These are phyloP conservation scores for Dryobotodes eremita DNA, from an alignment of 2,888 invertebrate species.

Conservation along the genomic window DNA sequence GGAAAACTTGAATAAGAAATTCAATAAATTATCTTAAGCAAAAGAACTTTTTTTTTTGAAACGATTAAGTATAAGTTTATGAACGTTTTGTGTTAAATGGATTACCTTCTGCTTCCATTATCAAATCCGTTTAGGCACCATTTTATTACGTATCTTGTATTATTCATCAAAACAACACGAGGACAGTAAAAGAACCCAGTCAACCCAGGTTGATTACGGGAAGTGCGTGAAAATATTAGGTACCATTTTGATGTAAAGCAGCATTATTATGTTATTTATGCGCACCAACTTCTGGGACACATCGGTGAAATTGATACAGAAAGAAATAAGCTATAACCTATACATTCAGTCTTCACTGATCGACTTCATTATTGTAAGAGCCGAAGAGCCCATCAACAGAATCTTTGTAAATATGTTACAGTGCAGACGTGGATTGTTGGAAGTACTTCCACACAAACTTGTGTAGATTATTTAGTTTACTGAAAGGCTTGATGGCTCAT, in stretches of 20 bases:
- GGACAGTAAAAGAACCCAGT: background rate
- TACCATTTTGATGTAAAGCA: background rate
- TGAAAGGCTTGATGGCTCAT: constrained; percentile 54
- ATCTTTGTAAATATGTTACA: constrained; percentile 20
- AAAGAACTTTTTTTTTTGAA: constrained; percentile 7
- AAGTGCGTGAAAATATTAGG: background rate
- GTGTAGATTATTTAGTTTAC: constrained; percentile 58
- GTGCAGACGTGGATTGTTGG: background rate
- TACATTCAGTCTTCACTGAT: background rate
- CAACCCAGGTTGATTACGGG: background rate
- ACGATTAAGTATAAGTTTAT: constrained; percentile 8
- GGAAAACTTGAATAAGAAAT: background rate
- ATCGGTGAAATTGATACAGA: background rate
- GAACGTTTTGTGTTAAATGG: background rate
- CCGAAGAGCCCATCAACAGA: background rate
- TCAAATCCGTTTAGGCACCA: background rate
- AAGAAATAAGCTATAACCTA: background rate
- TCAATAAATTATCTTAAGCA: constrained; percentile 3
- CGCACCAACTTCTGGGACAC: background rate
- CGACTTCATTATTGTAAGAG: background rate
- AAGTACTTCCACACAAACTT: constrained; percentile 32
- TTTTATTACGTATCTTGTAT: background rate
- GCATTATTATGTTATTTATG: background rate
- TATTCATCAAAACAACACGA: background rate
- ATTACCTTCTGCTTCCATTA: background rate